Evolutionary conservation across 2,888 invertebrate genomes (phyloP).

Genomic region (Patella pellucida): DNA sequence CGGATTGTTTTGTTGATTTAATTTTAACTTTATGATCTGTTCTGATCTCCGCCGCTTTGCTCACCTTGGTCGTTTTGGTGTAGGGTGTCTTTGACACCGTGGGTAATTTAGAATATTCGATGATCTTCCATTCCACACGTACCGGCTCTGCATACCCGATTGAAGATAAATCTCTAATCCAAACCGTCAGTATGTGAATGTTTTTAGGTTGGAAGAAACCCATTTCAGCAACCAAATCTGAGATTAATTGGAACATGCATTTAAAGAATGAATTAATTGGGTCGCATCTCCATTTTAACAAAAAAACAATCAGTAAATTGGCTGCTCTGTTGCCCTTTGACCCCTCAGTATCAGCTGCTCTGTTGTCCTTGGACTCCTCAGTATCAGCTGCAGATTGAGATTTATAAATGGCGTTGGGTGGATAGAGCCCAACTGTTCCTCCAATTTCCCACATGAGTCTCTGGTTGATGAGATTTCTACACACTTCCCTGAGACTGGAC

Average conservation of each 20-base stretch:
- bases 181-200: not conserved
- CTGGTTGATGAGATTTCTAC: not conserved
- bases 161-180: conserved; percentile 19
- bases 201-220: conserved; percentile 34
- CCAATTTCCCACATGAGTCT: not conserved
- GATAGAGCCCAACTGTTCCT: not conserved
- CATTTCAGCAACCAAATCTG: not conserved
- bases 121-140: not conserved
- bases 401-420: not conserved
- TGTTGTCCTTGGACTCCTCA: conserved; percentile 39
- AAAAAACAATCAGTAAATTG: not conserved
- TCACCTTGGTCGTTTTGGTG: too few relatives aligned
- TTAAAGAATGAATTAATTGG: not conserved
- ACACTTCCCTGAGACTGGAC: not conserved
- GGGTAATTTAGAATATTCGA: too few relatives aligned
- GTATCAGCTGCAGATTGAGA: not conserved
- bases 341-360: conserved; percentile 24
- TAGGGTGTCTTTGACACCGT: too few relatives aligned
- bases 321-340: conserved; percentile 32
- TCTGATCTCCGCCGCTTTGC: too few relatives aligned
- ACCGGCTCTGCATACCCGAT: conserved; percentile 17
- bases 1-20: too few relatives aligned
- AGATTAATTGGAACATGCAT: not conserved
- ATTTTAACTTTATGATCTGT: too few relatives aligned
- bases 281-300: not conserved